These are phyloP conservation scores for Sesamia nonagrioides DNA, from an alignment of 1,140 invertebrate genomes.

Conservation along the genomic window DNA sequence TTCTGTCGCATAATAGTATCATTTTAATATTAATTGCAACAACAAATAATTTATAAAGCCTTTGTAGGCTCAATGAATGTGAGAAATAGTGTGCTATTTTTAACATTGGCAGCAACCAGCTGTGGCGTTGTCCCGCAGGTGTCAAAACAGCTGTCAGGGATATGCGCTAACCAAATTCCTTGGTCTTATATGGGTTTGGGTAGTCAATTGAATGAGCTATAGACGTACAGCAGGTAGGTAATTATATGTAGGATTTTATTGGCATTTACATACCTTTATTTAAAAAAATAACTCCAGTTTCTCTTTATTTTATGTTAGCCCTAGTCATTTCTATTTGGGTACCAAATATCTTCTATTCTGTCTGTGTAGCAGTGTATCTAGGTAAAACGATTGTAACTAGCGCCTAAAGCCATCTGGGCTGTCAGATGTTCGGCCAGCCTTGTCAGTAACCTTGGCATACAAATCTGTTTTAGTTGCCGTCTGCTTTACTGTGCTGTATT, in stretches of 20 bases:
- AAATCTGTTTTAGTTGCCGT: conserved; percentile 23
- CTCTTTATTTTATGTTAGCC: no score
- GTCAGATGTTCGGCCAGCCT: conserved; percentile 22
- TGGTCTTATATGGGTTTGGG: conserved; percentile 19
- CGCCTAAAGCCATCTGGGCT: conserved; percentile 26
- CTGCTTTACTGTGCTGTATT: not conserved
- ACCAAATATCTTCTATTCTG: not conserved
- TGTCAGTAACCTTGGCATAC: conserved; percentile 28
- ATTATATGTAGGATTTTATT: not conserved
- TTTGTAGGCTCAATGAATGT: not conserved
- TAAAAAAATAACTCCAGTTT: not conserved
- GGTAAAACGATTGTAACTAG: not conserved
- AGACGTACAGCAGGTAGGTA: not conserved
- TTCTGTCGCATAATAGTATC: not conserved
- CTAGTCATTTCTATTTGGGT: no score
- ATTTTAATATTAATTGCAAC: conserved; percentile 21
- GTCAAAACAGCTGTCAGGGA: conserved; percentile 34
- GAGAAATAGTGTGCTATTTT: conserved; percentile 33
- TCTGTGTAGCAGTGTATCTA: conserved; percentile 9
- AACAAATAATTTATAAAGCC: conserved; percentile 1
- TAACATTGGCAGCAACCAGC: conserved; percentile 34
- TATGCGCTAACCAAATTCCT: conserved; percentile 24
- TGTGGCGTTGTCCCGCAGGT: conserved; percentile 21
- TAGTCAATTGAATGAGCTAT: conserved; percentile 6
- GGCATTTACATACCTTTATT: not conserved